Percentiles rank a stretch among this genome's conserved stretches.
phyloP scores from a whole-genome alignment of 2,888 invertebrate species.

The Herminia tarsipennalis region DNA sequence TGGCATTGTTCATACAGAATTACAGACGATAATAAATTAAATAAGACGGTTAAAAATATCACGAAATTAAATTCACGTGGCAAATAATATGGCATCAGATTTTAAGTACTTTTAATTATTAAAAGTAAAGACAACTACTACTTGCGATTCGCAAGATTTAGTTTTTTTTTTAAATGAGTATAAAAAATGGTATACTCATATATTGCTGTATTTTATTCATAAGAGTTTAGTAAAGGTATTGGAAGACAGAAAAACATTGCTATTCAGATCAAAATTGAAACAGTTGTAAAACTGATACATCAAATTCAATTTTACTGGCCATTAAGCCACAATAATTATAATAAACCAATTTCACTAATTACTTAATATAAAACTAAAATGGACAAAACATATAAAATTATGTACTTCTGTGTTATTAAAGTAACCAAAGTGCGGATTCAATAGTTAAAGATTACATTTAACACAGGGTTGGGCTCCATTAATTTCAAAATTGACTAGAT shows the following conservation, averaged over 20 bases:
- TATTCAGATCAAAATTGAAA: slow-evolving; percentile 77
- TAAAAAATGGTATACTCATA: slow-evolving; percentile 46
- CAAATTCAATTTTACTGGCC: slow-evolving; percentile 72
- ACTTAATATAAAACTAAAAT: slow-evolving; percentile 71
- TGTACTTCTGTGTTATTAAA: slow-evolving; percentile 74
- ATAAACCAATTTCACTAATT: slow-evolving; percentile 74
- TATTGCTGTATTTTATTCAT: slow-evolving; percentile 52
- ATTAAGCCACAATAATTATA: slow-evolving; percentile 66
- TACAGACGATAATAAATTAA: slow-evolving; percentile 74
- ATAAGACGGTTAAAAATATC: slow-evolving; percentile 78
- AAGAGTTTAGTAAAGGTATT: slow-evolving; percentile 67
- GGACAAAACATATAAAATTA: slow-evolving; percentile 76
- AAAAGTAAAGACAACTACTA: slow-evolving; percentile 63
- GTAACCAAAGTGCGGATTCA: slow-evolving; percentile 69
- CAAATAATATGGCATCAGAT: slow-evolving; percentile 84
- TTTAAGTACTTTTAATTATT: slow-evolving; percentile 79
- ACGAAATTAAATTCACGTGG: slow-evolving; percentile 82
- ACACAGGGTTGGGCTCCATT: slow-evolving; percentile 75
- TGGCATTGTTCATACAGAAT: slow-evolving; percentile 68
- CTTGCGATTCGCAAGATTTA: slow-evolving; percentile 44
- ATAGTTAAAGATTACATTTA: slow-evolving; percentile 61
- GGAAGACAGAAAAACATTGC: slow-evolving; percentile 83
- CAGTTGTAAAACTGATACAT: slow-evolving; percentile 61
- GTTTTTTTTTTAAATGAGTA: slow-evolving; percentile 42
- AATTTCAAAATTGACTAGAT: slow-evolving; percentile 86